These are phyloP conservation scores for Mercenaria mercenaria DNA, from an alignment of 1,140 invertebrate species.

Conservation along the genomic window DNA sequence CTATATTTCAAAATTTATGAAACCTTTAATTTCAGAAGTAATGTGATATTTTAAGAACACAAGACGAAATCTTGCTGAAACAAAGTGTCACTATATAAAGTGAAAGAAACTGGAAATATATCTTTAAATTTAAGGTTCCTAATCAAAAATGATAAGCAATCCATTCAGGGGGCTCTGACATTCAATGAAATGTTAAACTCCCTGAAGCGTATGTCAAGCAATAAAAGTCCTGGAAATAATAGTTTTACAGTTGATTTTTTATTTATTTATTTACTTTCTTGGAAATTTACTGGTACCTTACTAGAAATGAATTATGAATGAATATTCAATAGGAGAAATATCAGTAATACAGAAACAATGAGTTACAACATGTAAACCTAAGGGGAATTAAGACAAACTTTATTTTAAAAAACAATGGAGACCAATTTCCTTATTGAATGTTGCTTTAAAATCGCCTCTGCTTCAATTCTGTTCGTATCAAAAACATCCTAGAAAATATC, in stretches of 20 bases:
- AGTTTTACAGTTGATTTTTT: constrained; percentile 9
- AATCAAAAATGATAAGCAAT: not conserved
- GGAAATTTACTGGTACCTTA: not conserved
- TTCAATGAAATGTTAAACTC: not conserved
- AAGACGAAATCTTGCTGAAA: not conserved
- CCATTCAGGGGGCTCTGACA: not conserved
- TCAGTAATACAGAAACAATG: too few relatives aligned
- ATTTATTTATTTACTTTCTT: not conserved
- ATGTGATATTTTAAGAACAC: not conserved
- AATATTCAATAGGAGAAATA: not conserved
- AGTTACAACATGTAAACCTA: too few relatives aligned
- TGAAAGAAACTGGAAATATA: not conserved
- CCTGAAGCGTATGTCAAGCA: not conserved
- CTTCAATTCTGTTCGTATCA: too few relatives aligned
- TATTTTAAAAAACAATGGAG: too few relatives aligned
- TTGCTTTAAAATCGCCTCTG: too few relatives aligned
- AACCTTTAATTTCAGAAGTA: not conserved
- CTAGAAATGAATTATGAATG: not conserved
- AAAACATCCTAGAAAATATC: too few relatives aligned
- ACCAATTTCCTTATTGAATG: too few relatives aligned
- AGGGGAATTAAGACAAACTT: too few relatives aligned
- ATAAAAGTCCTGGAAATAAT: constrained; percentile 14
- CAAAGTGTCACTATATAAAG: constrained; percentile 5
- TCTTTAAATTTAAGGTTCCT: not conserved
- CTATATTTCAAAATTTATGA: constrained; percentile 17